phyloP scores from a whole-genome alignment of 2,888 invertebrate genomes.

The Cactoblastis cactorum region DNA sequence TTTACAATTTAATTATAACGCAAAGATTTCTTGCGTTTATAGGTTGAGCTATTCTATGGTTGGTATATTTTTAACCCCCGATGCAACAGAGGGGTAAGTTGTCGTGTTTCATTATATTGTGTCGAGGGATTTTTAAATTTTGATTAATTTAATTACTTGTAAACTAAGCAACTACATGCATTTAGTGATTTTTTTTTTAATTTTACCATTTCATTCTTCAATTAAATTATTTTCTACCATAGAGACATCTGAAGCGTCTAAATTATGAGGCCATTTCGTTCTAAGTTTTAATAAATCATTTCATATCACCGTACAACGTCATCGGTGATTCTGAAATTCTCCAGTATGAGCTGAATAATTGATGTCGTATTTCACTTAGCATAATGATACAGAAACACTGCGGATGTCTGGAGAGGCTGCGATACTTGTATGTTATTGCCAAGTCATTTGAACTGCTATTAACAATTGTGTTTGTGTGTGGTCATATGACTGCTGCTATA shows the following conservation, averaged over 20 bases:
- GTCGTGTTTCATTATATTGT: too few species aligned
- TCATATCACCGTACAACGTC: not conserved
- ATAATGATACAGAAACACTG: constrained; percentile 6
- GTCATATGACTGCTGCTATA: not conserved
- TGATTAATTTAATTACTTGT: too few species aligned
- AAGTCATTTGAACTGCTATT: constrained; percentile 6
- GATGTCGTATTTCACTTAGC: constrained; percentile 6
- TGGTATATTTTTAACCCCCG: too few species aligned
- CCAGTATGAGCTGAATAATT: constrained; percentile 3
- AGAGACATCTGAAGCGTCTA: too few species aligned
- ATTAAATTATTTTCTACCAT: not conserved
- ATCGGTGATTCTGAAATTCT: not conserved
- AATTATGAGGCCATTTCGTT: too few species aligned
- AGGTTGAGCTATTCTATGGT: too few species aligned
- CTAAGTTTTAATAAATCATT: not conserved
- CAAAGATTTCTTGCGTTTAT: not conserved
- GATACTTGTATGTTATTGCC: constrained; percentile 10
- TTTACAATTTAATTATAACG: not conserved
- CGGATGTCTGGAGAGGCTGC: constrained; percentile 11
- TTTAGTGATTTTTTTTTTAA: too few species aligned
- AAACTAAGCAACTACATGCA: too few species aligned
- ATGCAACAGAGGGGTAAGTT: not conserved
- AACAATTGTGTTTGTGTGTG: constrained; percentile 11
- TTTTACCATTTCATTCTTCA: not conserved
- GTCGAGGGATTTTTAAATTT: too few species aligned